Percentiles rank a stretch among this genome's conserved stretches.
phyloP scores from a whole-genome alignment of 2,888 invertebrate species.

The Leucophenga maculata region DNA sequence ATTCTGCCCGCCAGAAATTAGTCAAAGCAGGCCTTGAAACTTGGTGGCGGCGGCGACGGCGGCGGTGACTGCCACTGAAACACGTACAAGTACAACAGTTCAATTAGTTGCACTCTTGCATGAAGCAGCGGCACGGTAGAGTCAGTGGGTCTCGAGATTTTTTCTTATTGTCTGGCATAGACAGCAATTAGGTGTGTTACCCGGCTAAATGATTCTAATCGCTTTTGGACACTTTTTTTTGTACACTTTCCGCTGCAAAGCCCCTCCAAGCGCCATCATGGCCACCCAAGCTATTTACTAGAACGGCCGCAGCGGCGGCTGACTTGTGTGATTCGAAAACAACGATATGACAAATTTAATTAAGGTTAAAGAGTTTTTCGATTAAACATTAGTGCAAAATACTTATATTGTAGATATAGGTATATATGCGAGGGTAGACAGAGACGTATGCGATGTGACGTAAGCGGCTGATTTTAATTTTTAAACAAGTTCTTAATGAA shows the following conservation, averaged over 20 bases:
- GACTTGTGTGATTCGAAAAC: constrained; percentile 32
- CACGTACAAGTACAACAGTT: constrained; percentile 20
- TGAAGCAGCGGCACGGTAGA: neutral
- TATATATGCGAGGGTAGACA: too few relatives aligned
- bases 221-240: constrained; percentile 29
- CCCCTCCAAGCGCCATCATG: constrained; percentile 2
- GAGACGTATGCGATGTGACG: too few relatives aligned
- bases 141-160: neutral
- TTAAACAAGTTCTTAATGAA: too few relatives aligned
- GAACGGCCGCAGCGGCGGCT: too few relatives aligned
- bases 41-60: neutral
- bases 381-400: neutral
- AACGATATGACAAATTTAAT: constrained; percentile 59
- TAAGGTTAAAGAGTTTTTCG: constrained; percentile 46
- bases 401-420: too few relatives aligned
- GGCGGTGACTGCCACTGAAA: constrained; percentile 3
- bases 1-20: constrained; percentile 13
- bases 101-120: constrained; percentile 12
- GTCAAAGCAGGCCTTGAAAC: constrained; percentile 21
- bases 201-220: constrained; percentile 57
- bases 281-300: neutral
- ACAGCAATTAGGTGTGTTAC: constrained; percentile 59
- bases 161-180: neutral
- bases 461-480: too few relatives aligned
- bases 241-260: neutral